These are phyloP conservation scores for Alsophila aescularia DNA, from an alignment of 2,888 invertebrate species.

Conservation along the genomic window DNA sequence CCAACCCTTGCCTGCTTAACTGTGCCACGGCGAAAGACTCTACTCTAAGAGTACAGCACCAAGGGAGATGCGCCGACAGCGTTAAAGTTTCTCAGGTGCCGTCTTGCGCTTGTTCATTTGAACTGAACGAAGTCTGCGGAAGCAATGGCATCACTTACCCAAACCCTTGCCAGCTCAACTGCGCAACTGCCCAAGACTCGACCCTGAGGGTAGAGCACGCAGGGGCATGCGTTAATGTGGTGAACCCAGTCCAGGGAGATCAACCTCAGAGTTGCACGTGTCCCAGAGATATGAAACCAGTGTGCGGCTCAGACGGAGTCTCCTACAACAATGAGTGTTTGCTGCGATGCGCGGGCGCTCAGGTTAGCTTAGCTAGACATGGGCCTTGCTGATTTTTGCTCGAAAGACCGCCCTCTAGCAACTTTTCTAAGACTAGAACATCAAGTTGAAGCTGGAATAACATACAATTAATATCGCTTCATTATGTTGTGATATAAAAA, in stretches of 20 bases:
- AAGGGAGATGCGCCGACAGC: conserved; percentile 36
- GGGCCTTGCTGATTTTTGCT: conserved; percentile 34
- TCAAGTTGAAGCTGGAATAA: too few relatives aligned
- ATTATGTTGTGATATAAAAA: too few relatives aligned
- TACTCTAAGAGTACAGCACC: conserved; percentile 28
- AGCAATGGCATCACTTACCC: conserved; percentile 50
- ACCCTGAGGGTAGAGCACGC: conserved; percentile 28
- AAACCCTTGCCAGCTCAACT: conserved; percentile 50
- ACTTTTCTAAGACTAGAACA: background rate
- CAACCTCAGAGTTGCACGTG: conserved; percentile 34
- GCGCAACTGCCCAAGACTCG: conserved; percentile 35
- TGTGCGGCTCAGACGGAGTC: conserved; percentile 50
- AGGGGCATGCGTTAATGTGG: conserved; percentile 30
- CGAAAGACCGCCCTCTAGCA: background rate
- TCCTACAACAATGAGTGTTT: conserved; percentile 89
- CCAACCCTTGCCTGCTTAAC: conserved; percentile 60
- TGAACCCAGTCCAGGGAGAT: background rate
- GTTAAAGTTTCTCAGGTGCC: conserved; percentile 18
- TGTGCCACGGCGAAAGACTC: conserved; percentile 31
- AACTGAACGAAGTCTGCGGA: conserved; percentile 50
- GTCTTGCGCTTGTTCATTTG: conserved; percentile 42
- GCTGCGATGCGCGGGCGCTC: conserved; percentile 72
- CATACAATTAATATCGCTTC: too few relatives aligned
- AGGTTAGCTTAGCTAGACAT: conserved; percentile 26
- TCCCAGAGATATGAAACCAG: conserved; percentile 32